A percentile compares a stretch with the other conserved stretches of the same genome.
These are phyloP conservation scores for Scaptodrosophila latifasciaeformis DNA, from an alignment of 2,888 invertebrate species.

Conservation along the genomic window DNA sequence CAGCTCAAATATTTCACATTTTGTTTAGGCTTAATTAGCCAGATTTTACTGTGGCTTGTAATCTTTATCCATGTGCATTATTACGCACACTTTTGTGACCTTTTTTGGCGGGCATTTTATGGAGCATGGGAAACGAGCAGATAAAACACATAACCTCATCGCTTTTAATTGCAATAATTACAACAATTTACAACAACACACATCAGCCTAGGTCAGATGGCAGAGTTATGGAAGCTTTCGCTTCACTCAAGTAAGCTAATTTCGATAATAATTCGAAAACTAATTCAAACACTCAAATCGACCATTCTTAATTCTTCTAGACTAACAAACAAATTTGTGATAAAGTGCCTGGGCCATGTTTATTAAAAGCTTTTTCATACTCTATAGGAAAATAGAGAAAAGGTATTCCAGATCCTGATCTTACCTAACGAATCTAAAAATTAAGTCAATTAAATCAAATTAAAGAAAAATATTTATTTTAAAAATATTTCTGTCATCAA, in stretches of 20 bases:
- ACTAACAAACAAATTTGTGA: constrained; percentile 1
- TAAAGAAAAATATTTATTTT: too few species aligned
- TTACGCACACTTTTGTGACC: constrained; percentile 45
- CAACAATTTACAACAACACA: constrained; percentile 16
- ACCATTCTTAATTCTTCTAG: constrained; percentile 17
- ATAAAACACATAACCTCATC: constrained; percentile 35
- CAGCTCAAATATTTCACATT: too few species aligned
- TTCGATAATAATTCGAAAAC: too few species aligned
- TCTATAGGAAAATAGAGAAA: too few species aligned
- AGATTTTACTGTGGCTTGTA: too few species aligned
- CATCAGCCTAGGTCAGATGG: constrained; percentile 61
- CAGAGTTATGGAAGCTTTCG: neutral
- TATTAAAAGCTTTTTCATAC: neutral
- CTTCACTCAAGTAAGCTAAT: neutral
- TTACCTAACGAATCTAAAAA: too few species aligned
- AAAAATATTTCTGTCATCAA: too few species aligned
- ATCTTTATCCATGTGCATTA: constrained; percentile 37
- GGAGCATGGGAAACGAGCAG: constrained; percentile 51
- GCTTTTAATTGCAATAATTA: constrained; percentile 46
- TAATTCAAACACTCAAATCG: neutral
- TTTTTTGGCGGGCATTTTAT: constrained; percentile 63
- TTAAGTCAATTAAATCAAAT: too few species aligned
- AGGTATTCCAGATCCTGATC: too few species aligned
- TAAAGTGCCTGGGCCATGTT: constrained; percentile 6
- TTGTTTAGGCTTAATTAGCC: too few species aligned